A percentile compares a stretch with the other conserved stretches of the same genome.
Evolutionary conservation across 2,113 vertebrate species (phyloP).

Genomic region (Gobiocypris rarus): DNA sequence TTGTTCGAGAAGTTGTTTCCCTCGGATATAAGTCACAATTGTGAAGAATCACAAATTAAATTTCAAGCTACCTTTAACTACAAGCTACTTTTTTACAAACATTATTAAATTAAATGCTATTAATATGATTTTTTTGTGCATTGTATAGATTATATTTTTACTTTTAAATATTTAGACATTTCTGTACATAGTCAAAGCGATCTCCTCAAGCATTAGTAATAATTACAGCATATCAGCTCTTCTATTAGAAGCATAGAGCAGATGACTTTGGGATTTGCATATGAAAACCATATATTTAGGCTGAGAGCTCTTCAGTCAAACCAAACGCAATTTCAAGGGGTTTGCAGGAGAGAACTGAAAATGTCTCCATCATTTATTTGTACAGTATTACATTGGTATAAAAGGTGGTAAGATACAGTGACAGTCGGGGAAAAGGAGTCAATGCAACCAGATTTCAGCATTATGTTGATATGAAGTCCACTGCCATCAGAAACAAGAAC

Average conservation of each 20-base stretch:
- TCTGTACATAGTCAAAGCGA: neutral
- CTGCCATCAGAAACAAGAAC: slow-evolving; percentile 2
- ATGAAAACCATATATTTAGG: neutral
- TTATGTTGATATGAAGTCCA: slow-evolving; percentile 61
- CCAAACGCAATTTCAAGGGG: neutral
- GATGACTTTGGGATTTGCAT: neutral
- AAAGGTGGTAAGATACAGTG: slow-evolving; percentile 62
- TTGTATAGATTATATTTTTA: neutral
- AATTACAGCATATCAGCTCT: neutral
- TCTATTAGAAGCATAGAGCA: neutral
- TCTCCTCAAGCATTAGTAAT: too few relatives aligned
- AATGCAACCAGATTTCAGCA: slow-evolving; percentile 64
- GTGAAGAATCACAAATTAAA: too few relatives aligned
- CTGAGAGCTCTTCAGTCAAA: neutral
- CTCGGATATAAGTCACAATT: too few relatives aligned
- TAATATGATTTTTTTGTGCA: too few relatives aligned
- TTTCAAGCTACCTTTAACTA: too few relatives aligned
- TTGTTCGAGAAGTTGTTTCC: too few relatives aligned
- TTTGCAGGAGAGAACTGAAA: slow-evolving; percentile 28
- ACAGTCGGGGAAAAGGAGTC: slow-evolving; percentile 59
- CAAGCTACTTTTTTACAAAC: too few relatives aligned
- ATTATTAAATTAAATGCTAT: too few relatives aligned
- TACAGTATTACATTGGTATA: slow-evolving; percentile 64
- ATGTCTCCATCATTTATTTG: slow-evolving; percentile 72
- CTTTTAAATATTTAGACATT: neutral